Evolutionary conservation across 2,113 vertebrate species (phyloP), one percentile per base, ranked within the genome.

Genomic region (Peromyscus polionotus): DNA sequence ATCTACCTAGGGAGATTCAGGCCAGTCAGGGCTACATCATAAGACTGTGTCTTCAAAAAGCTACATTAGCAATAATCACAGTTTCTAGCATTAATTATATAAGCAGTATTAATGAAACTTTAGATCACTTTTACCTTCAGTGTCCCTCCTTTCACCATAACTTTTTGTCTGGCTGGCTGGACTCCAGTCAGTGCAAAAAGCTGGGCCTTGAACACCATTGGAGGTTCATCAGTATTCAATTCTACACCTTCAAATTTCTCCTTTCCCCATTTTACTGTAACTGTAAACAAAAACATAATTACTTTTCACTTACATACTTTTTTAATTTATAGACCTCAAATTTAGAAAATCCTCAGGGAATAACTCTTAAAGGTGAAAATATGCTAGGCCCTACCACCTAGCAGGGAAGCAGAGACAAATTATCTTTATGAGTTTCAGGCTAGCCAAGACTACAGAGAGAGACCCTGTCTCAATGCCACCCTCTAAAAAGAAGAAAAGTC

Each of bases 181-280:
- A 99, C 99, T 98, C 99, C 99, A 6, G 99, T 99, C 97, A 99
- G 97, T 80, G 99, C 99, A 95, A 99, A 99, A 48, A 99, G 99
- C 97, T 99, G 99, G 96, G 99, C 99, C 98, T 99, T 99, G 99
- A 99, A 99, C 59, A 99, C 99, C 99, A 99, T 99, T 7, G 99
- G 99, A 65, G 99, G 99, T 63, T 99, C 99, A 13, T 99, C 99
- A 0, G 99, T 99, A 98, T 99, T 99, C 97, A 99, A 98, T 97
- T 99, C 99, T 88, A 99, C 99, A 0, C 99, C 99, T 97, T 99
- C 99, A 12, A 99, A 99, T 98, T 99, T 99, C 99, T 99, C 99
- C 99, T 99, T 99, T 97, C 99, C 99, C 99, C 99, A 99, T 98
- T 99, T 99, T 98, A 99, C 99, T 65, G 99, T 99, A 88, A 99